Conservation (phyloP, 2,797 vertebrate species). For the Eurystomus glaucurus region DNA sequence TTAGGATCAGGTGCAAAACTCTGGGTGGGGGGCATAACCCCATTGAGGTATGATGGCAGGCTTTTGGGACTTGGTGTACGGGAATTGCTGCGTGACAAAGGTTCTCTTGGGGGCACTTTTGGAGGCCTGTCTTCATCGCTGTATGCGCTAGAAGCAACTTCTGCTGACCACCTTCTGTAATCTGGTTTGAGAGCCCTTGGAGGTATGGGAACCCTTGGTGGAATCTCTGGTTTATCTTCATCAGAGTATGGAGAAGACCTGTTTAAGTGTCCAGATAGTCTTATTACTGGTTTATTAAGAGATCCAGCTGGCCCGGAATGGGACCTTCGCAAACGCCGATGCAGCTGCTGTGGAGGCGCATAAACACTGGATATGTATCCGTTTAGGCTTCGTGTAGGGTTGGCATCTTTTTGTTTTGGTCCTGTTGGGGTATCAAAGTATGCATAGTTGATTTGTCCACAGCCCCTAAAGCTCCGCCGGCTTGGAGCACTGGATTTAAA, state of each 20-base stretch:
- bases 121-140: constrained; percentile 95
- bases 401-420: constrained; percentile 69
- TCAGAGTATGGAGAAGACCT: constrained; percentile 83
- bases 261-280: constrained; percentile 81
- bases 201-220: constrained; percentile 93
- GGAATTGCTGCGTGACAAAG: constrained; percentile 87
- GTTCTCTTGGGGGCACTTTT: constrained; percentile 94
- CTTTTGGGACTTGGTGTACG: constrained; percentile 95
- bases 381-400: constrained; percentile 39
- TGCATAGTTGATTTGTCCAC: constrained; percentile 93
- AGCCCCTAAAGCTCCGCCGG: constrained; percentile 90
- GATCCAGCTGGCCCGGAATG: constrained; percentile 96
- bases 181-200: constrained; percentile 90
- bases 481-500: constrained; percentile 84
- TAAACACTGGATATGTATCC: constrained; percentile 60
- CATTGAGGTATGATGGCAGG: constrained; percentile 93
- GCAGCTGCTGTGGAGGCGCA: constrained; percentile 80
- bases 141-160: constrained; percentile 91
- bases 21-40: constrained; percentile 97
- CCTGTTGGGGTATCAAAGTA: constrained; percentile 89
- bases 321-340: constrained; percentile 89
- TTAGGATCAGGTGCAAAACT: constrained; percentile 98
- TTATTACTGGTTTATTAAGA: constrained; percentile 90
- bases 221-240: constrained; percentile 91
- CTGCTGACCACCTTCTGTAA: constrained; percentile 95